Evolutionary conservation across 2,797 vertebrate species (phyloP), one percentile per base, ranked within the genome.

Genomic region (Karalla daura): DNA sequence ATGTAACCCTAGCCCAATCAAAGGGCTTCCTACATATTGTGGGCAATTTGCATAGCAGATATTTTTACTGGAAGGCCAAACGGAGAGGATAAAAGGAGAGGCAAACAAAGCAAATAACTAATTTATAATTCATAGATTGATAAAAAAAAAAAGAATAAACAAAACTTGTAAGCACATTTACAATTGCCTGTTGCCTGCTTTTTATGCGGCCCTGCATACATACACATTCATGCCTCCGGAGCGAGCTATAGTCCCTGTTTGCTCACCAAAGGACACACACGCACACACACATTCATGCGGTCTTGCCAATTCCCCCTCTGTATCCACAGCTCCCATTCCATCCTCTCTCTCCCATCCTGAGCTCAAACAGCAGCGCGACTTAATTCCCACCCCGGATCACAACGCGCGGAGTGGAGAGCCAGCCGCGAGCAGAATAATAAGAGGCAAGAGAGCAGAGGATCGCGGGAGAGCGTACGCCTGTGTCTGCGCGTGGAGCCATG

Each of bases 381-480:
- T 84, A 87, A 85, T 83, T 89, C 73, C 79, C 76, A 55, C 37
- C 72, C 44, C 40, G 65, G 71, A 75, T 68, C 53, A 46, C 2
- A 14, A 41, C 24, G 37, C 21, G 55, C 74, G 49, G 79, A 72
- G 66, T 30, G 32, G 41, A 78, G 68, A 36, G 45, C 67, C 54
- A 61, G 67, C 62, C 49, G n/a, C 51, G 33, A 77, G 84, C 67
- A 21, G 71, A 78, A 80, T 59, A 78, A 63, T 58, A 78, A 84
- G 43, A 65, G 15, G 46, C 32, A 6, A 5, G 11, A 51, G 25
- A 40, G 67, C 62, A 69, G 28, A 2, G 4, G 2, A n/a, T n/a
- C n/a, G n/a, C n/a, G n/a, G n/a, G n/a, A n/a, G n/a, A n/a, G n/a
- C n/a, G n/a, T n/a, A n/a, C n/a, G n/a, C n/a, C n/a, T n/a, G n/a